Conservation (phyloP, 2,888 invertebrate species). For the Agrypnus murinus region DNA sequence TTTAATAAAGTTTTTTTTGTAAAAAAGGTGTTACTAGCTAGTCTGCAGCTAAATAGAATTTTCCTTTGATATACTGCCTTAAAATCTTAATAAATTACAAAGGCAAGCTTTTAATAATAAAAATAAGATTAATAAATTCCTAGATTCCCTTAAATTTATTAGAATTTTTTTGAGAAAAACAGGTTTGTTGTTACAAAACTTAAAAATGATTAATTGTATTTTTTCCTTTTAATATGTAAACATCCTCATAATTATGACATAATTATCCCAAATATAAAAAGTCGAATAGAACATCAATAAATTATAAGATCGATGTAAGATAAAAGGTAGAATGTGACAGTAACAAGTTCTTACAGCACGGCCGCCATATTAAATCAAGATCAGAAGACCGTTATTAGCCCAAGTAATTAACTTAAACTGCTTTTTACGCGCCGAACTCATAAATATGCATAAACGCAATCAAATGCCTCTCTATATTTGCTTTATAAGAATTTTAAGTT, state of each 20-base stretch:
- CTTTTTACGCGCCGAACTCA: slow-evolving; percentile 57
- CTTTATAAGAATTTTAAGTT: slow-evolving; percentile 21
- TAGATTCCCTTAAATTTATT: not conserved
- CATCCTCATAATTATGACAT: slow-evolving; percentile 50
- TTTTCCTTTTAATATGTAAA: slow-evolving; percentile 36
- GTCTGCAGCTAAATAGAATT: too few species aligned
- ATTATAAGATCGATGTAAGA: slow-evolving; percentile 57
- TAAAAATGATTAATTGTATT: slow-evolving; percentile 34
- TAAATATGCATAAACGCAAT: slow-evolving; percentile 56
- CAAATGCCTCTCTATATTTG: slow-evolving; percentile 26
- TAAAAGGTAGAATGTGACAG: slow-evolving; percentile 59
- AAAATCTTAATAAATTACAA: too few species aligned
- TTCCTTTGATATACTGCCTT: too few species aligned
- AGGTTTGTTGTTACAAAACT: slow-evolving; percentile 24
- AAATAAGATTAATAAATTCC: too few species aligned
- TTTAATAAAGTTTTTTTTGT: too few species aligned
- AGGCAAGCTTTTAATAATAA: too few species aligned
- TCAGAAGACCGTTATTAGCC: slow-evolving; percentile 59
- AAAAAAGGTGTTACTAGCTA: too few species aligned
- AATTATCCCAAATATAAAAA: slow-evolving; percentile 53
- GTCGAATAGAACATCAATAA: slow-evolving; percentile 57
- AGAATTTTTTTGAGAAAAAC: slow-evolving; percentile 13
- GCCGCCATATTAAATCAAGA: slow-evolving; percentile 60
- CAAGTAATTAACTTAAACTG: slow-evolving; percentile 59
- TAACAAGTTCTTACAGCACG: slow-evolving; percentile 58